Percentiles rank a stretch among this genome's conserved stretches.
phyloP scores from a whole-genome alignment of 2,797 vertebrate genomes.

The Anguilla anguilla region DNA sequence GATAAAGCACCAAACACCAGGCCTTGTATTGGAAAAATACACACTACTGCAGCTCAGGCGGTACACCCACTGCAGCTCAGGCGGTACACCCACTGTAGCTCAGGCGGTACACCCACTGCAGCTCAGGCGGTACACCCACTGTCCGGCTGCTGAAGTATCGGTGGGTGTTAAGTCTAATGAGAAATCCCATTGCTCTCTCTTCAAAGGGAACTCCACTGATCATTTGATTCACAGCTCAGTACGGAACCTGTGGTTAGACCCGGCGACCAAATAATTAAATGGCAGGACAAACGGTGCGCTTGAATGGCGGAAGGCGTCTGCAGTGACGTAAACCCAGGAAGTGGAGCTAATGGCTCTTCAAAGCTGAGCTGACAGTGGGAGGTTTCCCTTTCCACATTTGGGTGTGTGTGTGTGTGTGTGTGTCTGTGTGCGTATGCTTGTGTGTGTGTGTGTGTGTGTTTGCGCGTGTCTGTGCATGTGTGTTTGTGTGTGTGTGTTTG shows the following conservation, averaged over 20 bases:
- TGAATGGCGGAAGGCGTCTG: not conserved
- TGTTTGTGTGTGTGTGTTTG: not conserved
- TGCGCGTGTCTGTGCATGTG: not conserved
- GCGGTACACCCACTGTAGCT: not conserved
- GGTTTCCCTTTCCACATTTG: not conserved
- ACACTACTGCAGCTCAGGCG: not conserved
- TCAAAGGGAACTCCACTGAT: not conserved
- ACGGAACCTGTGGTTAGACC: not conserved
- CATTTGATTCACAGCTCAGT: not conserved
- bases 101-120: not conserved
- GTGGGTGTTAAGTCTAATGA: not conserved
- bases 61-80: not conserved
- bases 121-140: not conserved
- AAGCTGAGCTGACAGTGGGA: not conserved
- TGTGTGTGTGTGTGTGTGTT: not conserved
- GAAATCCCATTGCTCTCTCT: not conserved
- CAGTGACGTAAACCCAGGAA: not conserved
- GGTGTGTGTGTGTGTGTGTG: not conserved
- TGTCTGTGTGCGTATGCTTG: not conserved
- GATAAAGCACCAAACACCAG: not conserved
- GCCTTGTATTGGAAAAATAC: not conserved
- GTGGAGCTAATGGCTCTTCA: not conserved
- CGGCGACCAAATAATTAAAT: not conserved
- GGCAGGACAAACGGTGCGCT: not conserved
- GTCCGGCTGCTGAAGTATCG: not conserved